phyloP scores from a whole-genome alignment of 2,113 vertebrate genomes.

The Strix uralensis region DNA sequence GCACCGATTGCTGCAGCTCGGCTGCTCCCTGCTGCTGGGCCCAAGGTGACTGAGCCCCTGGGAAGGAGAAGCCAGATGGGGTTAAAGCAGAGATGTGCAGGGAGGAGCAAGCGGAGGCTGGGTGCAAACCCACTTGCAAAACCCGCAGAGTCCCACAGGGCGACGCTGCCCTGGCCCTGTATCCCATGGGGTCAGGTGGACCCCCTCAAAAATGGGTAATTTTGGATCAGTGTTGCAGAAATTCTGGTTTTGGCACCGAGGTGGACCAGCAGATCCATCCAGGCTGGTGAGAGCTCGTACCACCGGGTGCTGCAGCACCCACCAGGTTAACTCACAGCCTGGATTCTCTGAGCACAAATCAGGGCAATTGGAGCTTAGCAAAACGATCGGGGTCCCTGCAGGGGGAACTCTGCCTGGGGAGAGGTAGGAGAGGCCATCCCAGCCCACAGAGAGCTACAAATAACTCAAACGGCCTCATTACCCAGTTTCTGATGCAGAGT shows the following conservation, averaged over 20 bases:
- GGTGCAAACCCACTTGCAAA: background rate
- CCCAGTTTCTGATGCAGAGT: slow-evolving; percentile 3
- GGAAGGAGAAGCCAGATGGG: background rate
- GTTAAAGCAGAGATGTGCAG: background rate
- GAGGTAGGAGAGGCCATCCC: background rate
- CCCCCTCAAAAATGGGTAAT: background rate
- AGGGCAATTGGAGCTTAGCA: background rate
- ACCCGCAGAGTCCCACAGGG: background rate
- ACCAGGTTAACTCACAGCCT: background rate
- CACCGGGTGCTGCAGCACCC: background rate
- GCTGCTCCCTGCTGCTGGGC: background rate
- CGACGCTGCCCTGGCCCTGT: background rate
- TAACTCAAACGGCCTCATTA: slow-evolving; percentile 57
- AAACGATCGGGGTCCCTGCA: background rate
- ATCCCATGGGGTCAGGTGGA: background rate
- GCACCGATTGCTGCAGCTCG: background rate
- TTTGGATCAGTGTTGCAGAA: background rate
- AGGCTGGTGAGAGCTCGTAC: background rate
- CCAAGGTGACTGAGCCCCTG: background rate
- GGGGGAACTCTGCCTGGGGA: slow-evolving; percentile 8
- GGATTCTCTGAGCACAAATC: background rate
- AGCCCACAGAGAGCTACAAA: slow-evolving; percentile 38
- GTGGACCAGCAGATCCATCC: background rate
- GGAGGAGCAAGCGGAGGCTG: background rate
- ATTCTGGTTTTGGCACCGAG: background rate